These are phyloP conservation scores for Eretmochelys imbricata DNA, from an alignment of 2,113 vertebrate species.

Conservation along the genomic window DNA sequence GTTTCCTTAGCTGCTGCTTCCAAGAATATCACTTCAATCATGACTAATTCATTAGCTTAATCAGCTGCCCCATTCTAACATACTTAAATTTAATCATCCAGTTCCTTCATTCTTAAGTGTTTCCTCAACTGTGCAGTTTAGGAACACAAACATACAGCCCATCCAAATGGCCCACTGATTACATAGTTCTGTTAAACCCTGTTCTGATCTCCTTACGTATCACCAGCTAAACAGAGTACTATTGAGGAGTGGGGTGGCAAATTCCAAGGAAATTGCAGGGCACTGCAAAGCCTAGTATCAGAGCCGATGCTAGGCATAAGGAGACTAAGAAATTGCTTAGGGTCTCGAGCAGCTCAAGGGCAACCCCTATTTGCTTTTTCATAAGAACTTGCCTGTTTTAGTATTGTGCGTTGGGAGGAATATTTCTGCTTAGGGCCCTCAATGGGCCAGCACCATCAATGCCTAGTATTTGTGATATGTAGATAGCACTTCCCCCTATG, in stretches of 20 bases:
- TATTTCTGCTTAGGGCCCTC: not conserved
- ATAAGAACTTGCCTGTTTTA: not conserved
- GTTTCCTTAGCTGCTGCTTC: not conserved
- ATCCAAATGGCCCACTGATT: not conserved
- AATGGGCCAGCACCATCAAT: not conserved
- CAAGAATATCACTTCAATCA: not conserved
- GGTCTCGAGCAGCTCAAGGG: too few species aligned
- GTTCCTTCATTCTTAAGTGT: not conserved
- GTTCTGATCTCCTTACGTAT: not conserved
- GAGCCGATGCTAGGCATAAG: not conserved
- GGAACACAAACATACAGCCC: not conserved
- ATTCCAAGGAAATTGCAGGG: not conserved
- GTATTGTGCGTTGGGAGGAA: not conserved
- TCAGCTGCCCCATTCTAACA: not conserved
- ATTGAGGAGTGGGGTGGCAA: not conserved
- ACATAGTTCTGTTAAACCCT: not conserved
- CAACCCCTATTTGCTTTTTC: not conserved
- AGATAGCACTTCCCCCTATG: rapidly evolving
- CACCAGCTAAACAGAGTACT: not conserved
- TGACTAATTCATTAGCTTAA: not conserved
- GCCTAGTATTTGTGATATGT: not conserved
- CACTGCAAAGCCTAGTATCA: not conserved
- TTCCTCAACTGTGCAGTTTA: not conserved
- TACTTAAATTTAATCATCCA: not conserved
- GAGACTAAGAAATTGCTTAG: not conserved